Evolutionary conservation across 1,140 invertebrate genomes (phyloP).

Genomic region (Pentalonia nigronervosa): DNA sequence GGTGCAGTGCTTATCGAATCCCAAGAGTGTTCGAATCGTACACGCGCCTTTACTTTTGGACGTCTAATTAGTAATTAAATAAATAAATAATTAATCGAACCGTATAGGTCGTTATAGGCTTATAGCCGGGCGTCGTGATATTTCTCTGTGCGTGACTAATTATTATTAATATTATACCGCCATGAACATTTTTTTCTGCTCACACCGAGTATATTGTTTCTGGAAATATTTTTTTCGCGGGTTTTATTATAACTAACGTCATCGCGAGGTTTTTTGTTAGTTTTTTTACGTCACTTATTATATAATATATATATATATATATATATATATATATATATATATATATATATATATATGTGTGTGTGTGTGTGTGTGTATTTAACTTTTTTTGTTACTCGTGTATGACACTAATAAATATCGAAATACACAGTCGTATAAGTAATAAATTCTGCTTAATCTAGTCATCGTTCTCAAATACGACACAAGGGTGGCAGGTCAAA

Average conservation of each 20-base stretch:
- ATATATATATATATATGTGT: no score
- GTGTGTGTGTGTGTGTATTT: no score
- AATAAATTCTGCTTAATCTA: background rate
- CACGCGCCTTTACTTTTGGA: constrained; percentile 5
- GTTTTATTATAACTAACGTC: background rate
- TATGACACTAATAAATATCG: background rate
- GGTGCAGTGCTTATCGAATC: background rate
- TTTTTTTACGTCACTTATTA: background rate
- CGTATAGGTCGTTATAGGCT: background rate
- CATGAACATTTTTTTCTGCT: background rate
- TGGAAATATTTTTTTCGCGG: background rate
- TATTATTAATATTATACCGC: background rate
- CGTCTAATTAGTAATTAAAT: constrained; percentile 9
- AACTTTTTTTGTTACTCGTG: background rate
- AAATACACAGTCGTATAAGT: background rate
- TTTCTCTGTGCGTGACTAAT: background rate
- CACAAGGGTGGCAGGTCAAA: background rate
- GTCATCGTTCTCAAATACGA: background rate
- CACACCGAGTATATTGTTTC: background rate
- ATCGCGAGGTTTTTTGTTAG: background rate
- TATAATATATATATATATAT: background rate
- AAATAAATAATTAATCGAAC: background rate
- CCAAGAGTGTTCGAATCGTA: background rate
- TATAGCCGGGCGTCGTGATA: background rate
- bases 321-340: no score